Evolutionary conservation across 2,888 invertebrate species (phyloP).

Genomic region (Xanthia icteritia): DNA sequence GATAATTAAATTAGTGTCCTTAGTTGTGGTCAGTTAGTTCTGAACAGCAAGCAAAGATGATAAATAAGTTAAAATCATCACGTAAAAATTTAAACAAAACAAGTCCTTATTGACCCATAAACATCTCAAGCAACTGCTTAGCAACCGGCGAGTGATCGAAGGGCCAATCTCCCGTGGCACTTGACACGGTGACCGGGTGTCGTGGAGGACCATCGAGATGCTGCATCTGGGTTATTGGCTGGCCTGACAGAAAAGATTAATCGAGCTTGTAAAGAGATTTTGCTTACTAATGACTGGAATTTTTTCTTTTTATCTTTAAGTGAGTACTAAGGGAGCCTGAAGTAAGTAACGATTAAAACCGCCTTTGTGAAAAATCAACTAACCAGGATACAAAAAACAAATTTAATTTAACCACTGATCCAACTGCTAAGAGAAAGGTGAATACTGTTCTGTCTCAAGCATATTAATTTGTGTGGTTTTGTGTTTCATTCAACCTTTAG

Average conservation of each 20-base stretch:
- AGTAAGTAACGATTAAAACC: not conserved
- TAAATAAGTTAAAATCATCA: not conserved
- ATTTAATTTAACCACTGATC: no score
- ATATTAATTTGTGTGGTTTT: not conserved
- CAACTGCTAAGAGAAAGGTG: not conserved
- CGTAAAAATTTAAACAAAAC: conserved; percentile 27
- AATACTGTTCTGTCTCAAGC: not conserved
- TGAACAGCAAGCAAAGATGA: not conserved
- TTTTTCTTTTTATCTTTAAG: not conserved
- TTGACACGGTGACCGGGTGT: conserved; percentile 71
- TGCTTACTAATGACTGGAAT: conserved; percentile 3
- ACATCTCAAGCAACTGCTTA: conserved; percentile 48
- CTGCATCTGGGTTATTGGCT: conserved; percentile 68
- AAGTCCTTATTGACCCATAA: conserved; percentile 44
- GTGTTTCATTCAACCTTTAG: not conserved
- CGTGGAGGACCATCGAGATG: conserved; percentile 55
- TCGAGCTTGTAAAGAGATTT: conserved; percentile 16
- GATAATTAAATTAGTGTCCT: not conserved
- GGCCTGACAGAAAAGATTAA: conserved; percentile 35
- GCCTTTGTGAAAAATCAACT: not conserved
- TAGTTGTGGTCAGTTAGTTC: not conserved
- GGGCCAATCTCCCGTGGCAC: conserved; percentile 66
- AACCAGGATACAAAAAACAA: not conserved
- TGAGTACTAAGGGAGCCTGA: not conserved
- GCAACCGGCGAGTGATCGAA: conserved; percentile 62